Conservation (phyloP, 1,140 invertebrate species). For the Halesus radiatus region DNA sequence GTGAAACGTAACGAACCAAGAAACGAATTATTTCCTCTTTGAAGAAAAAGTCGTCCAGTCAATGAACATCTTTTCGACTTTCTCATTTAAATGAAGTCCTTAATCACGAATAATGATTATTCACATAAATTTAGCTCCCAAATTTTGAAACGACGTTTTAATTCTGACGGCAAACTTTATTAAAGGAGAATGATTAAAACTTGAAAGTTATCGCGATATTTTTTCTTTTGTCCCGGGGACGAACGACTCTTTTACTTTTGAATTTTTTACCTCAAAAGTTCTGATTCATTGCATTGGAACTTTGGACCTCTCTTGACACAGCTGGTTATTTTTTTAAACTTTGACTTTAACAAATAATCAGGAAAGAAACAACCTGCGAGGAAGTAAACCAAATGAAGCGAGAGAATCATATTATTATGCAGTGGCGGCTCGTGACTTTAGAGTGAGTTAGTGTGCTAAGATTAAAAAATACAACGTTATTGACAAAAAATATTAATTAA, state of each 20-base stretch:
- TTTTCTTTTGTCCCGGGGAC: neutral
- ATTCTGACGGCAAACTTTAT: slow-evolving; percentile 2
- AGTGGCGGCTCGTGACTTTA: no score
- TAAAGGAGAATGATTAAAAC: slow-evolving; percentile 33
- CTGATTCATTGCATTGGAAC: neutral
- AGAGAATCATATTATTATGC: no score
- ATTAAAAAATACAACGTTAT: no score
- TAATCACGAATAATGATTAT: slow-evolving; percentile 23
- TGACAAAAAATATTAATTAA: no score
- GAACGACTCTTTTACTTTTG: no score
- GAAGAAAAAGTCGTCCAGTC: slow-evolving; percentile 13
- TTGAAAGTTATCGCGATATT: neutral
- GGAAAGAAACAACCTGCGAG: no score
- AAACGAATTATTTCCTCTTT: slow-evolving; percentile 15
- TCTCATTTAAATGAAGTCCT: slow-evolving; percentile 21
- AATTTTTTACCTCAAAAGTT: neutral
- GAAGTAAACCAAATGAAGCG: no score
- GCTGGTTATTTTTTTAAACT: no score
- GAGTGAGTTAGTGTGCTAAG: no score
- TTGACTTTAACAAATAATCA: no score
- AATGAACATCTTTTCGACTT: slow-evolving; percentile 18
- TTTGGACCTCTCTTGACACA: neutral
- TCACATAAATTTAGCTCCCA: neutral
- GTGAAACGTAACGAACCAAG: slow-evolving; percentile 14
- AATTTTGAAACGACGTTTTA: slow-evolving; percentile 16